Evolutionary conservation across 1,140 invertebrate genomes (phyloP), one percentile per base, ranked within the genome.

Genomic region (Neuroterus valhalla): DNA sequence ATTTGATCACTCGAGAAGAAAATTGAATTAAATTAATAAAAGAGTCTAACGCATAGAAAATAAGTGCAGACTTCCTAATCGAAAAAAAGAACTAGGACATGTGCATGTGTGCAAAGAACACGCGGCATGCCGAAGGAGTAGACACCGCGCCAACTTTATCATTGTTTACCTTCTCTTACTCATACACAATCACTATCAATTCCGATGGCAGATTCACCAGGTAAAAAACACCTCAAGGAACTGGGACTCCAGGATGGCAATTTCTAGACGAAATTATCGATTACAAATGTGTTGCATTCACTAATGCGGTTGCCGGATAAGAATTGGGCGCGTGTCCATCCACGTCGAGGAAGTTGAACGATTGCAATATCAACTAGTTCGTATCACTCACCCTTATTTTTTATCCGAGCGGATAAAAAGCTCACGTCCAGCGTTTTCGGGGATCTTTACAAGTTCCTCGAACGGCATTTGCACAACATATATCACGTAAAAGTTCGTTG

Each of bases 281-380:
- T 76, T 76, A 45, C 23, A 66, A 75, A 69, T 78, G 66, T 43
- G 52, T 71, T 46, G 52, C 72, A 68, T 66, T 62, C 48, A 62
- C 31, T 38, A 62, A 69, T 69, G 68, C 70, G 72, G 78, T 78
- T 82, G 81, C 81, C 81, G 81, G 81, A 81, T 73, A 72, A 75
- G 68, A 71, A 52, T 72, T 71, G 68, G 76, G 76, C 80, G 80
- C 76, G 75, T 80, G 78, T 79, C 45, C 70, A 68, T 77, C 66
- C 70, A 74, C 76, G 74, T 50, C 78, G 71, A 52, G 52, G 71
- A 50, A 46, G 68, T 76, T 82, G 75, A 66, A 75, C 77, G 74
- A 48, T 70, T 26, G 26, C 31, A 62, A 31, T 26, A 62, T 26
- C 31, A 38, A 62, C 15, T 62, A 76, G 21, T 71, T 76, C 71